A percentile compares a stretch with the other conserved stretches of the same genome.
phyloP scores from a whole-genome alignment of 2,113 vertebrate species.

The Hassar affinis region DNA sequence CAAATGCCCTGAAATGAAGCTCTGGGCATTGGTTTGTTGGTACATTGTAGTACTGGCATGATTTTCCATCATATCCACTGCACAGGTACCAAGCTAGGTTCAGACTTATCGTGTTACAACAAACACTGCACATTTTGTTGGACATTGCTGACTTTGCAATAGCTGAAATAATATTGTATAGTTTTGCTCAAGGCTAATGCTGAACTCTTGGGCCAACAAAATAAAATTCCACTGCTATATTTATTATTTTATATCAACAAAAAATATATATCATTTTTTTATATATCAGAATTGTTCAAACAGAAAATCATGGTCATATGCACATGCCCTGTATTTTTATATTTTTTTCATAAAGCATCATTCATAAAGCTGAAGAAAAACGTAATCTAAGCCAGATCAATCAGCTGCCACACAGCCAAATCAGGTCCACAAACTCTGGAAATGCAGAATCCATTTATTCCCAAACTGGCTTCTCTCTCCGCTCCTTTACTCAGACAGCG shows the following conservation, averaged over 20 bases:
- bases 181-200: not conserved
- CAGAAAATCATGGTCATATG: not conserved
- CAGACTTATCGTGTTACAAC: conserved; percentile 15
- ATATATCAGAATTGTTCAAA: not conserved
- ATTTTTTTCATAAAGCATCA: no score
- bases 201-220: not conserved
- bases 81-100: not conserved
- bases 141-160: conserved; percentile 2
- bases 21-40: not conserved
- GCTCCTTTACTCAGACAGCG: not conserved
- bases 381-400: conserved; percentile 14
- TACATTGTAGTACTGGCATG: conserved; percentile 17
- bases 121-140: conserved; percentile 16
- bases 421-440: not conserved
- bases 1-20: conserved; percentile 29
- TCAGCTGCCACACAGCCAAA: not conserved
- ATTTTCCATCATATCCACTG: conserved; percentile 3
- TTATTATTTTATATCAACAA: not conserved
- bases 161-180: not conserved
- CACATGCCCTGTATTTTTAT: not conserved
- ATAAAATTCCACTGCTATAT: not conserved
- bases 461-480: conserved; percentile 5
- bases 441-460: conserved; percentile 12
- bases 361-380: conserved; percentile 5
- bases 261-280: not conserved